Evolutionary conservation across 2,888 invertebrate species (phyloP).

Genomic region (Sycophila texana): DNA sequence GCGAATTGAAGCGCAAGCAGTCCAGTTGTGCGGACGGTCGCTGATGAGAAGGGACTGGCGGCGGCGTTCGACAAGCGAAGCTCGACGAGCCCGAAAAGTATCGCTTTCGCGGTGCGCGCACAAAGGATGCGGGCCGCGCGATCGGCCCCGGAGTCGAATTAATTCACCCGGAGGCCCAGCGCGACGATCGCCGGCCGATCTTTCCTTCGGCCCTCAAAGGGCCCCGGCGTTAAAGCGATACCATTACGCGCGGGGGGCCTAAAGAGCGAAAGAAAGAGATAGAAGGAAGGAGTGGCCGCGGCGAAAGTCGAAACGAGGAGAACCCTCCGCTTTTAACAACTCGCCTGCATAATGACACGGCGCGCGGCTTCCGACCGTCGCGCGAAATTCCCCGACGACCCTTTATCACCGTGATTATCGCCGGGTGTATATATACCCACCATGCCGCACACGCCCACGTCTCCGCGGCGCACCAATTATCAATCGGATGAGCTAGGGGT

Average conservation of each 20-base stretch:
- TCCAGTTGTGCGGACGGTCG: too few relatives aligned
- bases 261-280: neutral
- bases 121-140: neutral
- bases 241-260: constrained; percentile 19
- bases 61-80: constrained; percentile 20
- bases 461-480: constrained; percentile 29
- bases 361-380: neutral
- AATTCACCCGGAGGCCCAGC: constrained; percentile 31
- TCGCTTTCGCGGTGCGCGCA: constrained; percentile 33
- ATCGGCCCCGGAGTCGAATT: constrained; percentile 29
- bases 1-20: too few relatives aligned
- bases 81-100: constrained; percentile 34
- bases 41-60: neutral
- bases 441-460: neutral
- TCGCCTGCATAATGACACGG: neutral
- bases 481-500: constrained; percentile 7
- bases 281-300: neutral
- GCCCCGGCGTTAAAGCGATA: constrained; percentile 39
- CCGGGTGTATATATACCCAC: neutral
- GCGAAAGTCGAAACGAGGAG: constrained; percentile 19
- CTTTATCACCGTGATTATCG: constrained; percentile 39
- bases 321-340: constrained; percentile 25
- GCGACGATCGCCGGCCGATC: constrained; percentile 27
- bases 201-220: neutral
- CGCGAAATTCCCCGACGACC: neutral